Evolutionary conservation across 2,888 invertebrate genomes (phyloP), one percentile per base, ranked within the genome.

Genomic region (Artemia sp.): DNA sequence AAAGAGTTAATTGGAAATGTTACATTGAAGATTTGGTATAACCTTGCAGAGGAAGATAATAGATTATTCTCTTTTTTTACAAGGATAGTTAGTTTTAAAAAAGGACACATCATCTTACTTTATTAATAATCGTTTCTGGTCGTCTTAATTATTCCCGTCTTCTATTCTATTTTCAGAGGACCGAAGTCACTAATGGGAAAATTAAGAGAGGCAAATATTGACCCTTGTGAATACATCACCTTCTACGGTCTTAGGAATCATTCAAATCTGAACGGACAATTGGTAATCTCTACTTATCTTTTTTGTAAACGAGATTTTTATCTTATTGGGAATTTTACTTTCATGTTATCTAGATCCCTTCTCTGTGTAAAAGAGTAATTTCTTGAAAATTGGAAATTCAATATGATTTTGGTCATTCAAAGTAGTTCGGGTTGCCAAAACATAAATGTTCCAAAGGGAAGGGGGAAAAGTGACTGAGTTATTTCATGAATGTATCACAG

Each of bases 231-330:
- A 70, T 96, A 93, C 78, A 88, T 96, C 70, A 86, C 90, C 11
- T 94, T 96, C 80, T 92, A 90, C 79, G 92, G 94, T 0, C 82
- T 96, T 9, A 83, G 95, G 67, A 89, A 86, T 1, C 88, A 92
- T 81, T 85, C 88, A 0, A 80, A 84, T 70, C 80, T 94, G 8
- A 87, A 88, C 74, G 88, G 86, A 38, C 87, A 87, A 74, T 85
- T 90, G 66, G 80, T 79, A 73, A 73, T 75, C 68, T 67, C 52
- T 12, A 38, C 38, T 38, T 38, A 38, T 38, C 38, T 38, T 38
- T 38, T 38, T 38, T 38, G 38, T 38, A 38, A 38, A 38, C 38
- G 38, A 38, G 38, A 38, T 38, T 38, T 38, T 38, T 4, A 38
- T 38, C 38, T 1, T 38, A 38, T 38, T 1, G 38, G 6, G 2